phyloP scores from a whole-genome alignment of 2,113 vertebrate species.

The Cygnus buccinator region DNA sequence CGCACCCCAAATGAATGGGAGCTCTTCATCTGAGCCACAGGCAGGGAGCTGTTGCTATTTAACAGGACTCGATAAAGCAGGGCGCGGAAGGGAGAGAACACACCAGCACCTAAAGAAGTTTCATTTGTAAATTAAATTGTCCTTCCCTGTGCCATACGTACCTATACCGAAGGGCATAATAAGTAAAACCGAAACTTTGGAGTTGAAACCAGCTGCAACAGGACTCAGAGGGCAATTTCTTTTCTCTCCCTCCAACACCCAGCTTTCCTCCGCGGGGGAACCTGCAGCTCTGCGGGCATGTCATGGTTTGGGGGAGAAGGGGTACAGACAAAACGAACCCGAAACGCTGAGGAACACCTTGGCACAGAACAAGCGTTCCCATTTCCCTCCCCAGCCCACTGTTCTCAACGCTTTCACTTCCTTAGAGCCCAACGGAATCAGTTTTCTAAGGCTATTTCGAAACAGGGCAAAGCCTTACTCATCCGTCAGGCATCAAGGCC shows the following conservation, averaged over 20 bases:
- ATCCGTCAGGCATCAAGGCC: neutral
- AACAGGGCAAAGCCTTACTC: neutral
- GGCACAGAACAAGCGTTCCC: neutral
- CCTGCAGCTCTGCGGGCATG: neutral
- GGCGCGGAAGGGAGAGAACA: neutral
- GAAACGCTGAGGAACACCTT: neutral
- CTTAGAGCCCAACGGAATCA: fast-evolving
- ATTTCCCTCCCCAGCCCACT: too few relatives aligned
- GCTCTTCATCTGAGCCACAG: neutral
- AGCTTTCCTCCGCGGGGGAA: fast-evolving
- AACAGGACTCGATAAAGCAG: too few relatives aligned
- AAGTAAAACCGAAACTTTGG: neutral
- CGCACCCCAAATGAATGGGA: neutral
- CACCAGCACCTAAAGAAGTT: neutral
- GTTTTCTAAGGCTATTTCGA: neutral
- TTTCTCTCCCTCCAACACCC: neutral
- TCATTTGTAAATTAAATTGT: neutral
- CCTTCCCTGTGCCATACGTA: fast-evolving
- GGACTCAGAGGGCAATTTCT: neutral
- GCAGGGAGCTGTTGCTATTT: fast-evolving
- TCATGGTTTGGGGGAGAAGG: neutral
- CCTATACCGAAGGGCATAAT: fast-evolving
- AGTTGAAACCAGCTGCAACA: neutral
- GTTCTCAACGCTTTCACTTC: neutral
- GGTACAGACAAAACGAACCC: neutral